Evolutionary conservation across 2,797 vertebrate genomes (phyloP).

Genomic region (Semotilus atromaculatus): DNA sequence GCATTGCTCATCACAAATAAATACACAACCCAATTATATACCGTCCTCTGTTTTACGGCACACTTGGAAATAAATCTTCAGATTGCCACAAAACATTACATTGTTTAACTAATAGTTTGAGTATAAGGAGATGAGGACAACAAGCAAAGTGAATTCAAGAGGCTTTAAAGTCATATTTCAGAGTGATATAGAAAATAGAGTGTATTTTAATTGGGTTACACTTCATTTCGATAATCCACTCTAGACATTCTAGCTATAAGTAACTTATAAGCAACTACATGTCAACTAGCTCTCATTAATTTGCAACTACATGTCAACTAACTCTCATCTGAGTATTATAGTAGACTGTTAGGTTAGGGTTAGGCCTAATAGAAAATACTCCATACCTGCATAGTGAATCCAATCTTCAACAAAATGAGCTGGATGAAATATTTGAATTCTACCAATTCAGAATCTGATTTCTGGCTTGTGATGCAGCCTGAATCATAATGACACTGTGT

Average conservation of each 20-base stretch:
- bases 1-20: not conserved
- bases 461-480: not conserved
- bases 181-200: not conserved
- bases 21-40: not conserved
- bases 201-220: not conserved
- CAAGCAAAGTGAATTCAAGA: not conserved
- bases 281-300: not conserved
- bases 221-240: not conserved
- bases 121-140: not conserved
- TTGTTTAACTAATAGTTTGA: not conserved
- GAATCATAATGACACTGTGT: not conserved
- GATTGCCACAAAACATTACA: not conserved
- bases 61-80: not conserved
- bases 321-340: not conserved
- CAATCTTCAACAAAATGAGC: not conserved
- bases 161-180: not conserved
- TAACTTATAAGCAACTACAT: not conserved
- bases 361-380: not conserved
- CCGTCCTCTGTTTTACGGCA: not conserved
- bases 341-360: not conserved
- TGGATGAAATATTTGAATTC: not conserved
- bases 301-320: not conserved
- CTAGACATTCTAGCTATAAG: not conserved
- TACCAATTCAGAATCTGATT: not conserved
- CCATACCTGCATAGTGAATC: not conserved